These are phyloP conservation scores for Oikopleura albicans DNA, from an alignment of 23 tunicate species.

Conservation along the genomic window DNA sequence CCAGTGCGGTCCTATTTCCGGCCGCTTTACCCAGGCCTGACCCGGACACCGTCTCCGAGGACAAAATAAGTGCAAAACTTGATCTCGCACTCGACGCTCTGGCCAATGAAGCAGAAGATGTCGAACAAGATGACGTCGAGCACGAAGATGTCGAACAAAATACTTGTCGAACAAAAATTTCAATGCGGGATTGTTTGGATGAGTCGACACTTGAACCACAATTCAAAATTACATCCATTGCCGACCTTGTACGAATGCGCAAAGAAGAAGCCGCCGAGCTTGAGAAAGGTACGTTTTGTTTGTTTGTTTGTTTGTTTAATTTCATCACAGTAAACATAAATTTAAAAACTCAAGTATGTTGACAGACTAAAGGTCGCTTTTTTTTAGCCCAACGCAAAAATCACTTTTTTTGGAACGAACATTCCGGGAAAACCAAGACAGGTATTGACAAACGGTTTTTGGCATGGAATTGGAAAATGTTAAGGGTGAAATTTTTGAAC, in stretches of 20 bases:
- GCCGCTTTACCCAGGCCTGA: not conserved
- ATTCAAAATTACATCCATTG: not conserved
- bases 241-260: not conserved
- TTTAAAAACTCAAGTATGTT: too few species aligned
- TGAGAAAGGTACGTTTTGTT: too few species aligned
- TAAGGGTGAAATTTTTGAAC: too few species aligned
- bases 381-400: too few species aligned
- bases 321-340: too few species aligned
- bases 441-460: too few species aligned
- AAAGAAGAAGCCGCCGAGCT: too few species aligned
- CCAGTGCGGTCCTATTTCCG: not conserved
- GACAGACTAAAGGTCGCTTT: too few species aligned
- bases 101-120: not conserved
- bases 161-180: not conserved
- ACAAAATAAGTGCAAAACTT: not conserved
- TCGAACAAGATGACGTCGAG: not conserved
- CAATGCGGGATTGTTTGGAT: slow-evolving; percentile 5
- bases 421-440: too few species aligned
- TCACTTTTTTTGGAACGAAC: too few species aligned
- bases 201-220: not conserved
- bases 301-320: too few species aligned
- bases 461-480: too few species aligned
- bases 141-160: not conserved
- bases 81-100: not conserved
- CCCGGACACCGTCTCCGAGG: not conserved